A percentile compares a stretch with the other conserved stretches of the same genome.
These are phyloP conservation scores for Misgurnus anguillicaudatus DNA, from an alignment of 2,113 vertebrate genomes.

Conservation along the genomic window DNA sequence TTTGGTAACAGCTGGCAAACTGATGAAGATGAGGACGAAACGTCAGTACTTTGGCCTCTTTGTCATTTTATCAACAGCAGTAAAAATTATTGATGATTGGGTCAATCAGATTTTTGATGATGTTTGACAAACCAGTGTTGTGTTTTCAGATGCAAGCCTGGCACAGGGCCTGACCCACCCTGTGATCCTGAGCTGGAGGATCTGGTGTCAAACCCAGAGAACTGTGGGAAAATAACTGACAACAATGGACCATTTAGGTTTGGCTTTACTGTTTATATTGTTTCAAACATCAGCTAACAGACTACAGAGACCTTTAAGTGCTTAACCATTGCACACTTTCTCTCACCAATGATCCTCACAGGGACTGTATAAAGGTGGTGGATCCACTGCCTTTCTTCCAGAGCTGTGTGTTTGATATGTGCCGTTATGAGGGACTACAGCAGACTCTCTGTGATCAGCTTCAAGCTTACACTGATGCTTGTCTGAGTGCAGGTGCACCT, in stretches of 20 bases:
- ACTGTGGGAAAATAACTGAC: constrained; percentile 74
- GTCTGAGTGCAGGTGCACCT: constrained; percentile 71
- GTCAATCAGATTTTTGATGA: background rate
- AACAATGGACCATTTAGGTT: constrained; percentile 35
- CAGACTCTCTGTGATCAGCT: constrained; percentile 76
- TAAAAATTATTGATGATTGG: background rate
- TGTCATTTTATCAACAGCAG: background rate
- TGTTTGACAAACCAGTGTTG: background rate
- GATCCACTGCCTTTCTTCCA: constrained; percentile 71
- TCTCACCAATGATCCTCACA: constrained; percentile 44
- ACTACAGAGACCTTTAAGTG: too few relatives aligned
- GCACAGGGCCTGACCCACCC: constrained; percentile 59
- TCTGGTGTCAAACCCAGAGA: constrained; percentile 69
- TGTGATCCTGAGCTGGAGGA: constrained; percentile 69
- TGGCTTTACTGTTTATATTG: too few relatives aligned
- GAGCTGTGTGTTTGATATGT: constrained; percentile 81
- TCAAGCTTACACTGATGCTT: constrained; percentile 76
- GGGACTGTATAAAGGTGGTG: constrained; percentile 74
- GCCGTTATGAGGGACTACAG: constrained; percentile 71
- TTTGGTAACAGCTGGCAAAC: constrained; percentile 81
- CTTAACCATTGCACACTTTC: background rate
- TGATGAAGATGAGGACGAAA: constrained; percentile 66
- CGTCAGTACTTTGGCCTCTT: constrained; percentile 62
- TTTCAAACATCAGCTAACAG: too few relatives aligned
- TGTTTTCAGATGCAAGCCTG: constrained; percentile 69